Evolutionary conservation across 2,888 invertebrate species (phyloP), one percentile per base, ranked within the genome.

Genomic region (Sinotaia quadrata): DNA sequence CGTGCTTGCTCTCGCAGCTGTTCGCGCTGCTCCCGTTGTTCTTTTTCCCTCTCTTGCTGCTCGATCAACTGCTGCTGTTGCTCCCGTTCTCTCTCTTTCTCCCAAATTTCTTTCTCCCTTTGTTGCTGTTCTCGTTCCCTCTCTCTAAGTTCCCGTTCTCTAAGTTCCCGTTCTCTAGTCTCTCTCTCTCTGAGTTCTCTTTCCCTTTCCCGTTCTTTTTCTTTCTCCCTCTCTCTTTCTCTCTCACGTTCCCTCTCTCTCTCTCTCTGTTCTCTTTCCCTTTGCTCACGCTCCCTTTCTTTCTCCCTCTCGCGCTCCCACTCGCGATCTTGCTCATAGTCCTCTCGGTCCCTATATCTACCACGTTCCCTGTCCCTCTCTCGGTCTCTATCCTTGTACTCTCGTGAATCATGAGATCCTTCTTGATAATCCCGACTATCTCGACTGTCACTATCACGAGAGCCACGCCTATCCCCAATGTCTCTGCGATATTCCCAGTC

Each of bases 351-450:
- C 36, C 66, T 61, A 7, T 74, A 68, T 54, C 69, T 67, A 29
- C 63, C 63, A 24, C 54, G 36, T 47, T 68, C 67, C 21, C 71
- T 49, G 31, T 65, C 70, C 49, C 67, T 68, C 33, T 68, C 57
- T 33, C 41, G 21, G 31, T 71, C 62, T 47, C 68, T 69, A 24
- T 73, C 73, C 54, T 75, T 67, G 60, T 72, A 60, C 10, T 76
- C 79, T 58, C 73, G 63, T 3, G 74, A 69, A 34, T 78, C 79
- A 24, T 73, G 68, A 10, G 75, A 72, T 2, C 75, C 68, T 49
- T 75, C 79, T 68, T 79, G 68, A 34, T 65, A 67, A n/a, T 75
- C 77, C 34, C 75, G 61, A n/a, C 71, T 51, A 10, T 77, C 75
- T 15, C 71, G 67, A 12, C 71, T 73, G 18, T 76, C 79, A 21